A percentile compares a stretch with the other conserved stretches of the same genome.
Conservation (phyloP, 1,140 invertebrate species). For the Atopsyche davidsoni region DNA sequence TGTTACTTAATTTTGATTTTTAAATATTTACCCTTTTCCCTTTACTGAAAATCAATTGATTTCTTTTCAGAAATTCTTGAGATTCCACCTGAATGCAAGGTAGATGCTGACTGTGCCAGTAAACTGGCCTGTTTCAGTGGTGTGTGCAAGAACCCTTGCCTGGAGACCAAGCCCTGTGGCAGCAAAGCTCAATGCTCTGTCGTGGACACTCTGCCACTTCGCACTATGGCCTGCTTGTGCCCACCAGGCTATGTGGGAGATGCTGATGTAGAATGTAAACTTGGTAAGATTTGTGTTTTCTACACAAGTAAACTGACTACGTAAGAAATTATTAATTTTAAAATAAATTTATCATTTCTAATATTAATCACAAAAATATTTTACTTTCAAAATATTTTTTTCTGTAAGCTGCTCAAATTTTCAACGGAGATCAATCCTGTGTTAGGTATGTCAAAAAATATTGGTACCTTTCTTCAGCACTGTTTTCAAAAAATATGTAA, state of each 20-base stretch:
- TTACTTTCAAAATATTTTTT: constrained; percentile 2
- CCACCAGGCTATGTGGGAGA: constrained; percentile 74
- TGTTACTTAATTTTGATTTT: too few relatives aligned
- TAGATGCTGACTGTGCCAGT: constrained; percentile 78
- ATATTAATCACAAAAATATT: not conserved
- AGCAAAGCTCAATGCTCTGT: constrained; percentile 72
- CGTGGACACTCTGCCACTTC: constrained; percentile 75
- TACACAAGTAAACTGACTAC: too few relatives aligned
- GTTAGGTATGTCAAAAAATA: constrained; percentile 1
- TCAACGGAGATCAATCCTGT: not conserved
- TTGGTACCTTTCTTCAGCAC: not conserved
- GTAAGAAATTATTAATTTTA: not conserved
- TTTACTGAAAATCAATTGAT: too few relatives aligned
- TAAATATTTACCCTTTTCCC: too few relatives aligned
- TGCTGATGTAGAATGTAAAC: constrained; percentile 72
- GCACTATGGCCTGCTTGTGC: constrained; percentile 83
- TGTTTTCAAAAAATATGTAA: not conserved
- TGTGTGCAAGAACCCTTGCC: constrained; percentile 77
- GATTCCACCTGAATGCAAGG: constrained; percentile 59
- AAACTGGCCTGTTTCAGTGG: constrained; percentile 77
- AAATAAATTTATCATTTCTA: constrained; percentile 13
- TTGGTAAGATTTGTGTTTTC: constrained; percentile 51
- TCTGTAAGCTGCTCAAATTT: constrained; percentile 6
- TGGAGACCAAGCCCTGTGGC: constrained; percentile 72
- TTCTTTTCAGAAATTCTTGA: constrained; percentile 5